phyloP scores from a whole-genome alignment of 2,888 invertebrate genomes.

The Leptura quadrifasciata region DNA sequence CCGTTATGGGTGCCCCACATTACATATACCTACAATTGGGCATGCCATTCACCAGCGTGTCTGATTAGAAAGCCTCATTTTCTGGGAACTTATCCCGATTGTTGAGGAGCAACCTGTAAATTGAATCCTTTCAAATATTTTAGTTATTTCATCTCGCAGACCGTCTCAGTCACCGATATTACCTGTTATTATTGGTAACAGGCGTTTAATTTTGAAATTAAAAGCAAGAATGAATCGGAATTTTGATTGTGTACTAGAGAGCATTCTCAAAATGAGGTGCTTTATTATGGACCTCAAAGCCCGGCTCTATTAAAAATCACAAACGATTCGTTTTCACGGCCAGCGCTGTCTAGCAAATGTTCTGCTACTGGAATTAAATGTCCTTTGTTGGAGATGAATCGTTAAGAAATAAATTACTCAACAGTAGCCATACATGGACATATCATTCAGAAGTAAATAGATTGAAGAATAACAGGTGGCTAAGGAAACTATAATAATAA shows the following conservation, averaged over 20 bases:
- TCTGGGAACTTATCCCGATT: conserved; percentile 32
- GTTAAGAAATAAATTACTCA: conserved; percentile 37
- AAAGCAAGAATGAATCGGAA: conserved; percentile 56
- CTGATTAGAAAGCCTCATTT: conserved; percentile 23
- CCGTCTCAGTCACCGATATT: conserved; percentile 54
- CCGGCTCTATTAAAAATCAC: conserved; percentile 58
- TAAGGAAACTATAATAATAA: not conserved
- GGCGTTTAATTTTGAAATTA: conserved; percentile 62
- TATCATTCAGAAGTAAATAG: conserved; percentile 13
- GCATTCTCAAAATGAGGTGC: conserved; percentile 47
- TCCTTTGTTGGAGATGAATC: conserved; percentile 51
- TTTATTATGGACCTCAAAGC: conserved; percentile 37
- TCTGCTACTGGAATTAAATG: conserved; percentile 59
- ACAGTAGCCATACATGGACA: conserved; percentile 19
- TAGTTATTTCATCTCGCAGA: conserved; percentile 41
- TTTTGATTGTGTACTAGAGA: conserved; percentile 50
- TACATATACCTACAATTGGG: conserved; percentile 22
- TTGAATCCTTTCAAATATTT: conserved; percentile 52
- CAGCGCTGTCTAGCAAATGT: conserved; percentile 42
- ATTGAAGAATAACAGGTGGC: not conserved
- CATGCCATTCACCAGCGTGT: conserved; percentile 23
- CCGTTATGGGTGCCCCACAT: conserved; percentile 21
- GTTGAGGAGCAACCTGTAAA: conserved; percentile 33
- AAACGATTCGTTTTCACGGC: conserved; percentile 63
- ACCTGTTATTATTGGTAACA: conserved; percentile 58